Percentiles rank a stretch among this genome's conserved stretches.
Conservation (phyloP, 2,113 vertebrate genomes). For the Clarias magur region DNA sequence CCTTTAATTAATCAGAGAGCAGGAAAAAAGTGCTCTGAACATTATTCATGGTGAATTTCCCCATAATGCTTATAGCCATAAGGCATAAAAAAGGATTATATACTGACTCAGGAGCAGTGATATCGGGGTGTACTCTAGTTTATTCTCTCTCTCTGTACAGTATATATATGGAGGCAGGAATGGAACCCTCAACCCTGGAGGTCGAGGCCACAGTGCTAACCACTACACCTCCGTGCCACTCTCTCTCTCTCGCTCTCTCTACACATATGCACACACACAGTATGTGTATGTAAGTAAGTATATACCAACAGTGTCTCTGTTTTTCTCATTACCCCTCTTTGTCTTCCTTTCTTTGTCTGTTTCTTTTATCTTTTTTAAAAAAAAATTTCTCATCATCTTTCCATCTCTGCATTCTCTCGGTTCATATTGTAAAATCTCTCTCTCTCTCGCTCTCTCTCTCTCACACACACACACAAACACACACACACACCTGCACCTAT, state of each 20-base stretch:
- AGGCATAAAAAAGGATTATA: not conserved
- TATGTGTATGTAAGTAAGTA: no score
- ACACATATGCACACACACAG: no score
- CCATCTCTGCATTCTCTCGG: not conserved
- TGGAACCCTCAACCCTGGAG: no score
- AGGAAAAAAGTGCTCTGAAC: not conserved
- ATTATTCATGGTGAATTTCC: slow-evolving; percentile 3
- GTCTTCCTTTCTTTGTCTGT: not conserved
- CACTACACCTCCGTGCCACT: not conserved
- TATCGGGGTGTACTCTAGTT: not conserved
- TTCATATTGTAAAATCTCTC: not conserved
- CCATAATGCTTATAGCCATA: not conserved
- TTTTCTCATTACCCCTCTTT: no score
- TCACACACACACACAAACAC: not conserved
- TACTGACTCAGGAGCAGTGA: not conserved
- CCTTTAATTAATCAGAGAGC: slow-evolving; percentile 19
- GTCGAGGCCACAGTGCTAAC: no score
- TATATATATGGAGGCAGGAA: no score
- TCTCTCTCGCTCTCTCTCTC: not conserved
- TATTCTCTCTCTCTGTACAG: not conserved
- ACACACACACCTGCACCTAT: not conserved
- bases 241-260: not conserved
- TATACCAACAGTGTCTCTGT: no score
- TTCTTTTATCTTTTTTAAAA: not conserved
- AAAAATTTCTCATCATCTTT: not conserved